Conservation (phyloP, 2,888 invertebrate genomes). For the Bhutanitis thaidina region DNA sequence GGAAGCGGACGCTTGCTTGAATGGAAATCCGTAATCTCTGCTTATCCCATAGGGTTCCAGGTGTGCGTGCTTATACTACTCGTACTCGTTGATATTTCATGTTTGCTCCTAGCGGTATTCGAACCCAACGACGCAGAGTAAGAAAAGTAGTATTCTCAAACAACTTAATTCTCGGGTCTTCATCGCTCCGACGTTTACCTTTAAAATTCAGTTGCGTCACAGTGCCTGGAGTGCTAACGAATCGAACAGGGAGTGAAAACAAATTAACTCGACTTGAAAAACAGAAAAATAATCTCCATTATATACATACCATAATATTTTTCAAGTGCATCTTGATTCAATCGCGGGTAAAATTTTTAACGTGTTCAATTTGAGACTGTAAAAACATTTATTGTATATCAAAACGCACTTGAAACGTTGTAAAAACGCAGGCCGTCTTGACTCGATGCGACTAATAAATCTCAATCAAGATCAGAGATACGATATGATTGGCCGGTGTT, state of each 20-base stretch:
- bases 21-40: no score
- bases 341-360: neutral
- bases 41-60: no score
- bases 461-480: conserved; percentile 71
- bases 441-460: conserved; percentile 64
- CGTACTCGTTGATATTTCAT: no score
- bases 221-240: neutral
- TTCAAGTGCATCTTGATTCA: neutral
- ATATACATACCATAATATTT: neutral
- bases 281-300: neutral
- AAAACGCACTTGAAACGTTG: conserved; percentile 1
- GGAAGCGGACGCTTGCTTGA: no score
- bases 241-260: neutral
- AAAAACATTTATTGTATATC: conserved; percentile 14
- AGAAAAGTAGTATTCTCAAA: no score
- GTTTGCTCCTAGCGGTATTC: no score
- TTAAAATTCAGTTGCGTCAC: neutral
- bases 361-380: conserved; percentile 23
- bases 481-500: conserved; percentile 49
- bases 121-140: no score
- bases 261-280: no score
- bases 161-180: no score
- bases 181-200: no score
- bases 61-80: no score
- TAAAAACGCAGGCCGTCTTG: conserved; percentile 40